Conservation (phyloP, 2,113 vertebrate species). For the Tragelaphus strepsiceros region DNA sequence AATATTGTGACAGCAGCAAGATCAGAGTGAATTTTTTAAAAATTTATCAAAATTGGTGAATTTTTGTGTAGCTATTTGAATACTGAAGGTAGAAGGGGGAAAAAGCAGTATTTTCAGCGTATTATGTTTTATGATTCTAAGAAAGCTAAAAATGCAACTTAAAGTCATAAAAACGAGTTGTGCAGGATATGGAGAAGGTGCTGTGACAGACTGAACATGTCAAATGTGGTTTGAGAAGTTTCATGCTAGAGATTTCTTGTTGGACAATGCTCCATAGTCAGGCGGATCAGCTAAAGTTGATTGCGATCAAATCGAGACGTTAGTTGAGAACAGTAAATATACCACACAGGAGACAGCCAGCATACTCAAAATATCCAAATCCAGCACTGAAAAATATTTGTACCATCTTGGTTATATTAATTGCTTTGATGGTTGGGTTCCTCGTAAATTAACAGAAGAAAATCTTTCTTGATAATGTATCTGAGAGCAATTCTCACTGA, state of each 20-base stretch:
- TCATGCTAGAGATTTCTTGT: background rate
- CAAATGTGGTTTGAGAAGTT: background rate
- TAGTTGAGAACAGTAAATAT: background rate
- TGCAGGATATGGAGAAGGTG: background rate
- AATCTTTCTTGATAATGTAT: background rate
- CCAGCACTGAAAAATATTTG: background rate
- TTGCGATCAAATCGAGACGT: rapidly evolving
- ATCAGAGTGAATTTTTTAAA: background rate
- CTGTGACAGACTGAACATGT: background rate
- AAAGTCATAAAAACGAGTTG: background rate
- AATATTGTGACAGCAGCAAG: background rate
- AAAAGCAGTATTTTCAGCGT: background rate
- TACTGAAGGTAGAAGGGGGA: background rate
- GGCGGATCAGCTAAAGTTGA: background rate
- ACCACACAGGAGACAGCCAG: background rate
- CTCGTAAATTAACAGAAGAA: background rate
- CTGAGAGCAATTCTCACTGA: background rate
- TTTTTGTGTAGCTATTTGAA: background rate
- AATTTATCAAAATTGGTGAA: background rate
- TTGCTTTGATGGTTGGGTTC: background rate
- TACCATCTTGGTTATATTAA: background rate
- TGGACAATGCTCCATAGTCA: background rate
- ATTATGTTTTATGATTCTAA: background rate
- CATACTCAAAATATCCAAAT: background rate
- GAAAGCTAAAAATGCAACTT: background rate